These are phyloP conservation scores for Gorsachius goisagi DNA, from an alignment of 2,113 vertebrate species.

Conservation along the genomic window DNA sequence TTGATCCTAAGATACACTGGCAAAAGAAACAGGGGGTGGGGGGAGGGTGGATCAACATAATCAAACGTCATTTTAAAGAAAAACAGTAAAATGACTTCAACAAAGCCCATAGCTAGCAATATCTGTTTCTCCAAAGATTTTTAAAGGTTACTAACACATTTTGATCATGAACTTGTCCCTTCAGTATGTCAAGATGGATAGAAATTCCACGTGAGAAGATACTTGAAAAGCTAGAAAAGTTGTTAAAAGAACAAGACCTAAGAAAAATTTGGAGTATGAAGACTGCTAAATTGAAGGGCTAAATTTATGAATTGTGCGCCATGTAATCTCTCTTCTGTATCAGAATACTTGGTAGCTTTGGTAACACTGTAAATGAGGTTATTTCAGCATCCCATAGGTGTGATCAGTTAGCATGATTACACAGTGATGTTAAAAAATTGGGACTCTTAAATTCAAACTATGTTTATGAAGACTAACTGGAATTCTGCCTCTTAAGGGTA, in stretches of 20 bases:
- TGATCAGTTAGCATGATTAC: neutral
- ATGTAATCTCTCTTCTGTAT: neutral
- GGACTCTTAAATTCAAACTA: neutral
- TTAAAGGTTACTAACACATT: neutral
- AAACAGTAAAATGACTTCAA: neutral
- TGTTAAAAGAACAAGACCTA: neutral
- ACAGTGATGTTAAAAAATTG: neutral
- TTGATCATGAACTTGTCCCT: neutral
- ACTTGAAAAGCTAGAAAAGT: neutral
- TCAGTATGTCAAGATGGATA: neutral
- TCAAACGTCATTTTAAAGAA: neutral
- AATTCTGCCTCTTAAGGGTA: neutral
- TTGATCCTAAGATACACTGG: neutral
- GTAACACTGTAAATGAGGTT: neutral
- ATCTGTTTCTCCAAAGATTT: neutral
- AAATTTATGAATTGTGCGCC: neutral
- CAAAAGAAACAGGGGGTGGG: neutral
- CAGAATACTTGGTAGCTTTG: neutral
- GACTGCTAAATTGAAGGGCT: neutral
- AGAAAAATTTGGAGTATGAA: neutral
- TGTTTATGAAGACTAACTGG: neutral
- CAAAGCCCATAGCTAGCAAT: neutral
- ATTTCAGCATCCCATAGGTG: neutral
- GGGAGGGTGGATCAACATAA: rapidly evolving
- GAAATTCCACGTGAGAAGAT: neutral